Base-by-base conservation (phyloP, 1,140 invertebrate species). In the Drosophila obscura region DNA sequence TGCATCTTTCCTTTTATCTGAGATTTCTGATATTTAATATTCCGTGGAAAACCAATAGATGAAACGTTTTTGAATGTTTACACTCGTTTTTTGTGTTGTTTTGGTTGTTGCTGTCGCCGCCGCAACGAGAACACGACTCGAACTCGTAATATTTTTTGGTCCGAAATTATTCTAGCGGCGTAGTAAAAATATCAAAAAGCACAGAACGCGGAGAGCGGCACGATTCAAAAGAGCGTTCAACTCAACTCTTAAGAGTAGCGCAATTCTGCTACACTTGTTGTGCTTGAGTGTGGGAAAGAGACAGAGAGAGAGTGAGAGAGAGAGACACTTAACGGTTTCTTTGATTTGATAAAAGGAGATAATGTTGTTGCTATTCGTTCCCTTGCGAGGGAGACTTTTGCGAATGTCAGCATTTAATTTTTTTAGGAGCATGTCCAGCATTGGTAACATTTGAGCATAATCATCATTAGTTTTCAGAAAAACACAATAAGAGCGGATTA, bases 91-190 rank as follows among this genome's bases (percentile, higher is more conserved):
- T 43, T 35, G 2, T 53, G 31, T 73, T 55, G 49, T 56, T 60
- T 52, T 63, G 50, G 48, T 41, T 46, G 48, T 22, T 43, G 58
- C 11, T 73, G 69, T 53, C 49, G 79, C 82, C 78, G 68, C 73
- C 59, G 73, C 82, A 48, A 78, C 82, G 77, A 71, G 64, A 87
- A 77, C 68, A 53, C 78, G 77, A 78, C 79, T 61, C 65, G 61
- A 62, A 85, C 62, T 68, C 62, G 63, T 55, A 76, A 75, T 67
- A 75, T 62, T 88, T 87, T 80, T 76, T 11, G 35, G 57, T 56
- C 73, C 82, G 78, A 82, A 87, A 77, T 82, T 76, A 82, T 87
- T 88, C 78, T 87, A 88, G 82, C 82, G 79, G 76, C 82, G 82
- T 77, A 87, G 83, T 82, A 87, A 78, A 76, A 67, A 55, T 76